Percentiles rank a stretch among this genome's conserved stretches.
These are phyloP conservation scores for Saxidomus purpurata DNA, from an alignment of 1,140 invertebrate genomes.

Conservation along the genomic window DNA sequence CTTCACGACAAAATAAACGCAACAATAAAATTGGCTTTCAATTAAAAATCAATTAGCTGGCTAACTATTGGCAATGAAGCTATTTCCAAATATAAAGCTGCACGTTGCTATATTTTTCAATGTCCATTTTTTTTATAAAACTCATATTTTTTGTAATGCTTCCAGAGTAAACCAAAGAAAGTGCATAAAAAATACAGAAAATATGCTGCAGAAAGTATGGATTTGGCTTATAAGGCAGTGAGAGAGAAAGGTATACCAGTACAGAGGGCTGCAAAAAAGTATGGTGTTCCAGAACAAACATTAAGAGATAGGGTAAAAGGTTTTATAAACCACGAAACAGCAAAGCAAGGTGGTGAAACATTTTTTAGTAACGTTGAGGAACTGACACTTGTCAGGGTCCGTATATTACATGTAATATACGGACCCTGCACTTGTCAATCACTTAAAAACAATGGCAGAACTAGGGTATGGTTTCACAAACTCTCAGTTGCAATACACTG, in stretches of 20 bases:
- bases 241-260: background rate
- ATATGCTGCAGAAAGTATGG: background rate
- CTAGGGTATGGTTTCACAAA: slow-evolving; percentile 21
- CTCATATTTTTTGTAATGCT: background rate
- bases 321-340: background rate
- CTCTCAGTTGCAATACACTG: too few species aligned
- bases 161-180: slow-evolving; percentile 3
- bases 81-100: background rate
- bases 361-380: slow-evolving; percentile 15
- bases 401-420: too few species aligned
- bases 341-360: background rate
- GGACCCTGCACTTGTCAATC: too few species aligned
- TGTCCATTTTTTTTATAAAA: too few species aligned
- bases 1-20: too few species aligned
- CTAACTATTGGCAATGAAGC: too few species aligned
- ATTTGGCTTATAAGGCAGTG: background rate
- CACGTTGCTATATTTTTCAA: too few species aligned
- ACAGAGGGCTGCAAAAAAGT: background rate
- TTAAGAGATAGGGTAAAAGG: slow-evolving; percentile 3
- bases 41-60: too few species aligned
- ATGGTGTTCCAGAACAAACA: background rate
- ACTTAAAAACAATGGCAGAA: background rate
- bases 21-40: too few species aligned
- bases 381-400: too few species aligned
- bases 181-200: background rate